These are phyloP conservation scores for Petrolisthes manimaculis DNA, from an alignment of 2,888 invertebrate genomes.

Conservation along the genomic window DNA sequence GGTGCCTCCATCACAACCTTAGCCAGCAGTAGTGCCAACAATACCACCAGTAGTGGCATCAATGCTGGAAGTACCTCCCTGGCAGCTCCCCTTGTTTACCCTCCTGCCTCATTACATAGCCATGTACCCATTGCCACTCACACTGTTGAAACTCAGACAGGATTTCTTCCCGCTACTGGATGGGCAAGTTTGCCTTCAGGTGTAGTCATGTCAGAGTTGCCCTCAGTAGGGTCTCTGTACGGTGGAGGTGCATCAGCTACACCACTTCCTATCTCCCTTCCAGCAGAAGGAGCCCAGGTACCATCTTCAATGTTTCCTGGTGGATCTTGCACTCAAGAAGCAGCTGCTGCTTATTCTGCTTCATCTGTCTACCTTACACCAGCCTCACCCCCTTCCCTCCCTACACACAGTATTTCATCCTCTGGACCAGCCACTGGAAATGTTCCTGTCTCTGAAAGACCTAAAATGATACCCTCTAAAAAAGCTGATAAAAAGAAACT, in stretches of 20 bases:
- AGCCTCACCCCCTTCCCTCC: constrained; percentile 49
- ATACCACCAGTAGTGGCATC: constrained; percentile 71
- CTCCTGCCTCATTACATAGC: constrained; percentile 57
- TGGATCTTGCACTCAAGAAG: constrained; percentile 49
- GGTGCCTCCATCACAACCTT: constrained; percentile 46
- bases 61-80: constrained; percentile 66
- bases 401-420: constrained; percentile 48
- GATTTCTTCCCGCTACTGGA: constrained; percentile 51
- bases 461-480: constrained; percentile 65
- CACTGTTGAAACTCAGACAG: constrained; percentile 65
- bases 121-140: constrained; percentile 63
- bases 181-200: constrained; percentile 51
- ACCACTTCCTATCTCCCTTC: constrained; percentile 54
- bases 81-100: constrained; percentile 60
- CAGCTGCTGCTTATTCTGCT: constrained; percentile 35
- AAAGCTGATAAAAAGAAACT: constrained; percentile 63
- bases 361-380: constrained; percentile 60
- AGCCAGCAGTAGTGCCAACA: constrained; percentile 68
- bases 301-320: constrained; percentile 56
- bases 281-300: constrained; percentile 55
- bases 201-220: constrained; percentile 53
- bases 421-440: constrained; percentile 62
- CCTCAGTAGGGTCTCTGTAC: constrained; percentile 51
- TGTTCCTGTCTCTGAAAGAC: constrained; percentile 64
- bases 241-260: constrained; percentile 44